Conservation (phyloP, 2,113 vertebrate genomes). For the Apeltes quadracus region DNA sequence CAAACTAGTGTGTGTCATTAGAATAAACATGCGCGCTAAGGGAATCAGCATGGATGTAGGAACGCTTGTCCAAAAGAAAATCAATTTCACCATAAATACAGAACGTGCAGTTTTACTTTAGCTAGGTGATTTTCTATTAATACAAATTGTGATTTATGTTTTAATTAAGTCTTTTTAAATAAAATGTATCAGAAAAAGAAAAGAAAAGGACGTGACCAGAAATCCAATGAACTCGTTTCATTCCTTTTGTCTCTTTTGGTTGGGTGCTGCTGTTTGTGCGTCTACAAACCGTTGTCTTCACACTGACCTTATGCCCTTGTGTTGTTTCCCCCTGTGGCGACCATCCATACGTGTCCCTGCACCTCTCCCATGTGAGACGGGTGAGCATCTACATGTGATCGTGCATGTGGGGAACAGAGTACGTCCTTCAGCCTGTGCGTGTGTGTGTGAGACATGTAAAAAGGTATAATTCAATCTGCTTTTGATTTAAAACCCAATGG, state of each 20-base stretch:
- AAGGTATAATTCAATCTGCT: constrained; percentile 49
- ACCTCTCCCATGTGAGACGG: background rate
- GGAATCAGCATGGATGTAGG: constrained; percentile 36
- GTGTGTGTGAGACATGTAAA: constrained; percentile 7
- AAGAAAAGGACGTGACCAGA: background rate
- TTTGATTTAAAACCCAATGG: constrained; percentile 69
- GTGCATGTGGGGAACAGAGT: background rate
- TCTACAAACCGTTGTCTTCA: background rate
- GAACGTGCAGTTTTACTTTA: background rate
- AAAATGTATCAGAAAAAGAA: too few relatives aligned
- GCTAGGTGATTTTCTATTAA: background rate
- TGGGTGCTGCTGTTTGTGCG: background rate
- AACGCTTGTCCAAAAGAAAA: constrained; percentile 17
- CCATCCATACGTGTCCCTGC: background rate
- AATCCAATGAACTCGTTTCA: background rate
- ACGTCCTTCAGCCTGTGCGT: background rate
- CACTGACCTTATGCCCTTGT: constrained; percentile 17
- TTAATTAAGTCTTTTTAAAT: too few relatives aligned
- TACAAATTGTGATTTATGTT: background rate
- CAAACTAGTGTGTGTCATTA: constrained; percentile 37
- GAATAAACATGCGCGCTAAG: constrained; percentile 31
- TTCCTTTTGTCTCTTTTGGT: background rate
- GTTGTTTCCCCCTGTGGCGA: constrained; percentile 20
- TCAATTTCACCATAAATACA: background rate
- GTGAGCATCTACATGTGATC: background rate